Evolutionary conservation across 2,797 vertebrate species (phyloP).

Genomic region (Cynodonichthys magdalenae): DNA sequence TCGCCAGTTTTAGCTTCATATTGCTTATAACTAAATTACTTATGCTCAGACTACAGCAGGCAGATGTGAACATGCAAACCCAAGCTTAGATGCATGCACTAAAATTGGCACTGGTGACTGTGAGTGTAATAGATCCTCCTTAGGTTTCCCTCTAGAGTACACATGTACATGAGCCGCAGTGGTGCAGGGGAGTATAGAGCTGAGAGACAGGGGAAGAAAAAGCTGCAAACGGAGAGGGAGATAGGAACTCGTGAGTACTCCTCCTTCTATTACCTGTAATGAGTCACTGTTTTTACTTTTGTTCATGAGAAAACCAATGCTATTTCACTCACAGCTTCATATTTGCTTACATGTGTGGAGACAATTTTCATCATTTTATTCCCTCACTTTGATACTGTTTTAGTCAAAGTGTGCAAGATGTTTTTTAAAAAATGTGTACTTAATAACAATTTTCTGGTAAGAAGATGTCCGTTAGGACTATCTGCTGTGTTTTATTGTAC

Average conservation of each 20-base stretch:
- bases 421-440: too few relatives aligned
- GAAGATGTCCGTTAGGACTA: not conserved
- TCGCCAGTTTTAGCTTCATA: not conserved
- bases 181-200: conserved; percentile 13
- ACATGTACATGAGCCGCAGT: conserved; percentile 42
- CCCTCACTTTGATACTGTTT: conserved; percentile 26
- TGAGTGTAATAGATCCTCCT: conserved; percentile 61
- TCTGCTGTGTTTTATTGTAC: not conserved
- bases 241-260: conserved; percentile 70
- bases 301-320: conserved; percentile 30
- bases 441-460: not conserved
- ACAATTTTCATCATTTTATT: conserved; percentile 11
- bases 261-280: conserved; percentile 53
- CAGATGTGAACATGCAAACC: not conserved
- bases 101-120: conserved; percentile 34
- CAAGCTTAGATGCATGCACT: conserved; percentile 13
- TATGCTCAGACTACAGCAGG: not conserved
- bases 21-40: not conserved
- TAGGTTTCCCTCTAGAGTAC: conserved; percentile 52
- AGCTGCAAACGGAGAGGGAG: conserved; percentile 41
- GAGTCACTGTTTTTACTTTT: conserved; percentile 45
- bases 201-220: conserved; percentile 52
- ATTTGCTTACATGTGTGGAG: not conserved
- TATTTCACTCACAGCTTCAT: conserved; percentile 20
- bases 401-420: conserved; percentile 16